phyloP scores from a whole-genome alignment of 2,888 invertebrate genomes.

The Hermodice carunculata region DNA sequence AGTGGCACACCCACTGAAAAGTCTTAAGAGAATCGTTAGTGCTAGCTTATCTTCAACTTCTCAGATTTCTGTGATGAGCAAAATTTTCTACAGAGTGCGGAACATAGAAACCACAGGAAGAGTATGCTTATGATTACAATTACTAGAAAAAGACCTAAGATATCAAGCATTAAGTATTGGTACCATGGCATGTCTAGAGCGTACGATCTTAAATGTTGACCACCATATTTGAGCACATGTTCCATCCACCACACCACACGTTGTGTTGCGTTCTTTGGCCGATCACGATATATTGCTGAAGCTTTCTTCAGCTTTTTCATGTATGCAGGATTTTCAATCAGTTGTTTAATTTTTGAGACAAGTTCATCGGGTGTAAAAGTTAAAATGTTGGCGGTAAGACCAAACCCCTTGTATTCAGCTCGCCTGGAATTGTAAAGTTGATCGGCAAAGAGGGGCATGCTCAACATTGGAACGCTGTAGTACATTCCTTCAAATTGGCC shows the following conservation, averaged over 20 bases:
- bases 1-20: too few relatives aligned
- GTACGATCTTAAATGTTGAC: constrained; percentile 42
- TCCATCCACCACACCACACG: constrained; percentile 50
- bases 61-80: too few relatives aligned
- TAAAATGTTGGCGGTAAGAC: constrained; percentile 34
- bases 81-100: too few relatives aligned
- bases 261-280: constrained; percentile 34
- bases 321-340: constrained; percentile 33
- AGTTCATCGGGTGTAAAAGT: constrained; percentile 29
- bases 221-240: constrained; percentile 50
- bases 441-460: constrained; percentile 42
- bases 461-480: constrained; percentile 46
- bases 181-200: constrained; percentile 45
- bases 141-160: constrained; percentile 3
- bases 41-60: too few relatives aligned
- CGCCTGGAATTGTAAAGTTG: constrained; percentile 36
- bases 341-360: constrained; percentile 24
- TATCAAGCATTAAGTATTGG: constrained; percentile 45
- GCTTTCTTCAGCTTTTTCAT: constrained; percentile 32
- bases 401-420: constrained; percentile 37
- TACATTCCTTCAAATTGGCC: constrained; percentile 45
- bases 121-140: neutral
- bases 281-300: constrained; percentile 32
- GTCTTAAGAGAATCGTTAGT: too few relatives aligned
- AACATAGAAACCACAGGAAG: too few relatives aligned